These are phyloP conservation scores for Pluvialis apricaria DNA, from an alignment of 2,113 vertebrate genomes.

Conservation along the genomic window DNA sequence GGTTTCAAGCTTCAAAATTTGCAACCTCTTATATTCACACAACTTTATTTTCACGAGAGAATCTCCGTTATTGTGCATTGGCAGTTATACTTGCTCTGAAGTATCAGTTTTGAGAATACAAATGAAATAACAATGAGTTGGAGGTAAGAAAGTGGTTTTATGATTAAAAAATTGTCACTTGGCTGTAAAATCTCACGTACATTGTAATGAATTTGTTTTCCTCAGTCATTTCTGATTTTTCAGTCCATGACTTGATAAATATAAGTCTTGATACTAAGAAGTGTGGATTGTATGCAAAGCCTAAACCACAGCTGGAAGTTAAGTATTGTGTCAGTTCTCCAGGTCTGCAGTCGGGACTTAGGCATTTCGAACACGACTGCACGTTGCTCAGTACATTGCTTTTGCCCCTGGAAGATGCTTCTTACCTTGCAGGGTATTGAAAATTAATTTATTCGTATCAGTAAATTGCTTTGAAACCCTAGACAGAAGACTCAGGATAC, in stretches of 20 bases:
- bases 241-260: not conserved
- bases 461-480: not conserved
- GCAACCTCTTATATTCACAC: not conserved
- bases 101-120: not conserved
- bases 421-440: not conserved
- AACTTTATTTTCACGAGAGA: not conserved
- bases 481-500: not conserved
- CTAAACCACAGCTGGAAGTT: not conserved
- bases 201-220: not conserved
- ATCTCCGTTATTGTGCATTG: not conserved
- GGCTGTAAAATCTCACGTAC: not conserved
- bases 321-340: not conserved
- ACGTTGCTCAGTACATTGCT: not conserved
- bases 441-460: not conserved
- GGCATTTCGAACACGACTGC: not conserved
- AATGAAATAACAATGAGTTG: not conserved
- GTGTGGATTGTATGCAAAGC: not conserved
- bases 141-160: not conserved
- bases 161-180: not conserved
- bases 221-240: not conserved
- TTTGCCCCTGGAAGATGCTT: not conserved
- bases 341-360: not conserved
- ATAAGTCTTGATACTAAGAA: not conserved
- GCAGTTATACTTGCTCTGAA: not conserved
- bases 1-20: not conserved